Conservation (phyloP, 2,888 invertebrate species). For the Tupiocoris notatus region DNA sequence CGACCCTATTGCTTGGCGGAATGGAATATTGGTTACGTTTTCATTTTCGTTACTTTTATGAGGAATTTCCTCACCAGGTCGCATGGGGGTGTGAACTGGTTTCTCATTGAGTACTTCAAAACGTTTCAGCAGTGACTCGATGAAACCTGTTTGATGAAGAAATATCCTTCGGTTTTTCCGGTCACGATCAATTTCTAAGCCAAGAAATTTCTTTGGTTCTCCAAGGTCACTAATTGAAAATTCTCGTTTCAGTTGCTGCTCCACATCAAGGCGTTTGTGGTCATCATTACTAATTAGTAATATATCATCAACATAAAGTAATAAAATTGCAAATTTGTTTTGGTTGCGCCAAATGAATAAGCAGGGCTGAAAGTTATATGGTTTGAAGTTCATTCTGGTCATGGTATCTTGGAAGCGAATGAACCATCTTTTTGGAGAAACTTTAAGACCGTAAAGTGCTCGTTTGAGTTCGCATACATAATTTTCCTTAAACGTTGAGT, state of each 20-base stretch:
- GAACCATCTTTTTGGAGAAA: slow-evolving; percentile 15
- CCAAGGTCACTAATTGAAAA: background rate
- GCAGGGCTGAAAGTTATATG: slow-evolving; percentile 11
- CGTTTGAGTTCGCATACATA: background rate
- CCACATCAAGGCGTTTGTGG: background rate
- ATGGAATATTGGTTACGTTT: background rate
- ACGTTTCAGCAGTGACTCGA: background rate
- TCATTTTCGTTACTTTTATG: too few species aligned
- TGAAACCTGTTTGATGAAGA: background rate
- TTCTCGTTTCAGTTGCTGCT: background rate
- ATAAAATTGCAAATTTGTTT: background rate
- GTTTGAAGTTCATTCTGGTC: background rate
- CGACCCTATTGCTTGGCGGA: background rate
- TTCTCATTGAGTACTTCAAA: background rate
- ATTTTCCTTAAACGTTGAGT: background rate
- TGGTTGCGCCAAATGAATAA: background rate
- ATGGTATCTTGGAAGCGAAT: background rate
- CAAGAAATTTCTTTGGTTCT: slow-evolving; percentile 16
- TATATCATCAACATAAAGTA: slow-evolving; percentile 2
- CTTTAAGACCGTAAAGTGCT: background rate
- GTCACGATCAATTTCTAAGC: background rate
- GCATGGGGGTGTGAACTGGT: background rate
- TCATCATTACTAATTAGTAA: background rate
- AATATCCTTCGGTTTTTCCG: background rate
- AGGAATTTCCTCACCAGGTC: too few species aligned